phyloP scores from a whole-genome alignment of 2,113 vertebrate genomes.

The Peucedramus taeniatus region DNA sequence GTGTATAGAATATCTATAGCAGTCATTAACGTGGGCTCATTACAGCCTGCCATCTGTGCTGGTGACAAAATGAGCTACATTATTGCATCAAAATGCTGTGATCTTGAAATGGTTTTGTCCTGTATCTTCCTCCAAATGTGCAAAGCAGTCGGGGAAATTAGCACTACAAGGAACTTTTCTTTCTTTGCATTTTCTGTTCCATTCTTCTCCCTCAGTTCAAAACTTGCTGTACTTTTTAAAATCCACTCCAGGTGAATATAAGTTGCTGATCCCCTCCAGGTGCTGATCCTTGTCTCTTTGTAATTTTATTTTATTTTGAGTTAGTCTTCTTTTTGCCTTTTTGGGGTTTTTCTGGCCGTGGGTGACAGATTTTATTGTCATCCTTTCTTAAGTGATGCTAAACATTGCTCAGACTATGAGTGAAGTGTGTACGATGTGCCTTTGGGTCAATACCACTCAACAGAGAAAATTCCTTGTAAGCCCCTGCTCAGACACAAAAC shows the following conservation, averaged over 20 bases:
- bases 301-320: background rate
- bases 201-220: background rate
- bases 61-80: slow-evolving; percentile 55
- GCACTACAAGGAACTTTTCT: background rate
- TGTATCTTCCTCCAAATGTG: background rate
- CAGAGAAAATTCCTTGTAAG: slow-evolving; percentile 61
- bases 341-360: background rate
- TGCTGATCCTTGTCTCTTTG: background rate
- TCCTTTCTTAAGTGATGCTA: slow-evolving; percentile 5
- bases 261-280: background rate
- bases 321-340: background rate
- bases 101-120: slow-evolving; percentile 27
- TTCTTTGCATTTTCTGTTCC: background rate
- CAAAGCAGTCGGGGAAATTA: slow-evolving; percentile 5
- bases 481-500: slow-evolving; percentile 66
- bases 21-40: slow-evolving; percentile 53
- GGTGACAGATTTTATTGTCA: slow-evolving; percentile 6
- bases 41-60: slow-evolving; percentile 55
- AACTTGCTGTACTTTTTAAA: background rate
- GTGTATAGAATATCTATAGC: slow-evolving; percentile 24
- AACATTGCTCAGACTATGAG: slow-evolving; percentile 20
- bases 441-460: slow-evolving; percentile 47
- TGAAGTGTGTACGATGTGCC: background rate
- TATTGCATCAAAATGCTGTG: slow-evolving; percentile 34
- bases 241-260: background rate